phyloP scores from a whole-genome alignment of 2,888 invertebrate genomes.

The Panopea generosa region DNA sequence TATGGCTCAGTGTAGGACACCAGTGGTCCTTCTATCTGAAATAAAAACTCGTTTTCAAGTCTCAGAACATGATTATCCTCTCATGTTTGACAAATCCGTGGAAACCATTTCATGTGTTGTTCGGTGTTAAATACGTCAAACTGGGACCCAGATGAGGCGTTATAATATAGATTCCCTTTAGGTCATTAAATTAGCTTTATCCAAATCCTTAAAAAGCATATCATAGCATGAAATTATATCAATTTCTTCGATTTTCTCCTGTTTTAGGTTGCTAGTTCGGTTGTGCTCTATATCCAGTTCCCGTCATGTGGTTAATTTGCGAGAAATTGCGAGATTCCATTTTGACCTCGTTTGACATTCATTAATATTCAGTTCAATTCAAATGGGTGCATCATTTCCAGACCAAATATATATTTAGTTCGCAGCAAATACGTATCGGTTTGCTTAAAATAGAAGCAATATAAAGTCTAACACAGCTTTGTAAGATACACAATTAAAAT shows the following conservation, averaged over 20 bases:
- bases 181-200: constrained; percentile 25
- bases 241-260: constrained; percentile 57
- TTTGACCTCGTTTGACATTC: constrained; percentile 61
- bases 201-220: constrained; percentile 14
- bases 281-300: constrained; percentile 72
- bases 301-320: constrained; percentile 72
- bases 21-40: constrained; percentile 37
- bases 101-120: constrained; percentile 66
- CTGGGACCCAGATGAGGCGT: not conserved
- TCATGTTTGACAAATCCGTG: constrained; percentile 75
- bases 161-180: constrained; percentile 2
- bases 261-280: constrained; percentile 74
- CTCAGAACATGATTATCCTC: constrained; percentile 74
- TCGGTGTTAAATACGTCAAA: constrained; percentile 12
- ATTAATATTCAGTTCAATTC: too few relatives aligned
- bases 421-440: too few relatives aligned
- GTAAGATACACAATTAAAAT: too few relatives aligned
- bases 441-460: too few relatives aligned
- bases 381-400: too few relatives aligned
- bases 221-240: constrained; percentile 10
- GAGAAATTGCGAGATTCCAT: constrained; percentile 67
- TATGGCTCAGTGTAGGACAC: constrained; percentile 53
- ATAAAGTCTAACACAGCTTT: too few relatives aligned
- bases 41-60: constrained; percentile 34
- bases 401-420: too few relatives aligned